These are phyloP conservation scores for Heliconius himera DNA, from an alignment of 1,140 invertebrate species.

Conservation along the genomic window DNA sequence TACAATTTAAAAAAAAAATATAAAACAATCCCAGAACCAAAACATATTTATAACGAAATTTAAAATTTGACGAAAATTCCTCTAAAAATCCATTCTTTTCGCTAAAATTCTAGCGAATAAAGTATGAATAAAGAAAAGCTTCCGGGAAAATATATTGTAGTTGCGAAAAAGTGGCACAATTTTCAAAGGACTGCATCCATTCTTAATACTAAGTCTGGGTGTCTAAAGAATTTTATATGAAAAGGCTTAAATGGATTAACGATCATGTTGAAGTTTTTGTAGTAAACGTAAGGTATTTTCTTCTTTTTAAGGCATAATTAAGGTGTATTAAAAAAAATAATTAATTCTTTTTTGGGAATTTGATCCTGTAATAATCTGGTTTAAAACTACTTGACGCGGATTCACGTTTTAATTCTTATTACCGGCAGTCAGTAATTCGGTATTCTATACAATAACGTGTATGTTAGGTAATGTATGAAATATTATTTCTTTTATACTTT, in stretches of 20 bases:
- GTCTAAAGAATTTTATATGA: constrained; percentile 38
- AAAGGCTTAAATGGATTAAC: constrained; percentile 25
- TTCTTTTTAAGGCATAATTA: background rate
- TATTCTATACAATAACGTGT: too few relatives aligned
- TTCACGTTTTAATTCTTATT: too few relatives aligned
- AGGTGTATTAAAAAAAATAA: too few relatives aligned
- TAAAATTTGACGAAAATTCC: background rate
- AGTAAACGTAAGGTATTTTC: background rate
- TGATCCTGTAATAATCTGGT: too few relatives aligned
- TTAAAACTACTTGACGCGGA: too few relatives aligned
- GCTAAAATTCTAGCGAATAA: constrained; percentile 23
- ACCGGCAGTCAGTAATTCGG: too few relatives aligned
- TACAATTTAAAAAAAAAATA: too few relatives aligned
- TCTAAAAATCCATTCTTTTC: constrained; percentile 7
- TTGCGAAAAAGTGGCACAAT: constrained; percentile 27
- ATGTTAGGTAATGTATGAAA: too few relatives aligned
- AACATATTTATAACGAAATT: background rate
- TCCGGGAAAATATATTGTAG: constrained; percentile 27
- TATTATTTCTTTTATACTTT: too few relatives aligned
- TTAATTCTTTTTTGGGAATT: too few relatives aligned
- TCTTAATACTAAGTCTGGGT: constrained; percentile 23
- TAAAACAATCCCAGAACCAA: background rate
- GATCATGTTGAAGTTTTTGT: background rate
- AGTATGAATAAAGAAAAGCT: constrained; percentile 32
- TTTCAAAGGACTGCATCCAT: constrained; percentile 30